Base-by-base conservation (phyloP, 2,113 vertebrate species). In the Calyptommatus sinebrachiatus region DNA sequence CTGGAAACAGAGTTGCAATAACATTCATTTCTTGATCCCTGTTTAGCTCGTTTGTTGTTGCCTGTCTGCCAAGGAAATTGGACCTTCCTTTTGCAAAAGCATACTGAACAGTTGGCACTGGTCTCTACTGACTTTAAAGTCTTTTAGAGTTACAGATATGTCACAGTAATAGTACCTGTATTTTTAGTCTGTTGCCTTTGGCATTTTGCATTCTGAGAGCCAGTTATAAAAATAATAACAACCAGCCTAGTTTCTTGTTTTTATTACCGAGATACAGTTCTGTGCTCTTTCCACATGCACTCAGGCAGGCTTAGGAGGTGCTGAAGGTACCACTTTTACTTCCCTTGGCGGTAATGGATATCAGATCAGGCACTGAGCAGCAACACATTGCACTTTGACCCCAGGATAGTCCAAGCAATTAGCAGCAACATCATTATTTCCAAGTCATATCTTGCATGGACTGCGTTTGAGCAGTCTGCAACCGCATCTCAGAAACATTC, bases 91-190 rank as follows among this genome's bases (percentile, higher is more conserved):
- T 85, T 69, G 83, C 22, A 85, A 83, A 74, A 84, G 77, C 65
- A 68, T 50, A 86, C 35, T 90, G 85, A 84, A 80, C 26, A 89
- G 8, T 57, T 84, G 48, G 68, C 53, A 82, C 2, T 74, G 73
- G 28, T 82, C 60, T 65, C 57, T n/a, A 86, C 85, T 29, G 65
- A 75, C 21, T 91, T 91, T 78, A 82, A 83, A 77, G 72, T 57
- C 86, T 67, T 87, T 90, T 79, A 63, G 90, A 57, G 61, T 88
- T 82, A 68, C 85, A 83, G 73, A 76, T 86, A 20, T 22, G 29
- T 86, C 82, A 24, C 60, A 85, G 12, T 48, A 87, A 0, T 7
- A 81, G 83, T 71, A 75, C 0, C 12, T 68, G 53, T 57, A 41
- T 45, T 86, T 88, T 72, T 72, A 74, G 11, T 48, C 50, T 84